Evolutionary conservation across 2,113 vertebrate genomes (phyloP), one percentile per base, ranked within the genome.

Genomic region (Brienomyrus longianalis): DNA sequence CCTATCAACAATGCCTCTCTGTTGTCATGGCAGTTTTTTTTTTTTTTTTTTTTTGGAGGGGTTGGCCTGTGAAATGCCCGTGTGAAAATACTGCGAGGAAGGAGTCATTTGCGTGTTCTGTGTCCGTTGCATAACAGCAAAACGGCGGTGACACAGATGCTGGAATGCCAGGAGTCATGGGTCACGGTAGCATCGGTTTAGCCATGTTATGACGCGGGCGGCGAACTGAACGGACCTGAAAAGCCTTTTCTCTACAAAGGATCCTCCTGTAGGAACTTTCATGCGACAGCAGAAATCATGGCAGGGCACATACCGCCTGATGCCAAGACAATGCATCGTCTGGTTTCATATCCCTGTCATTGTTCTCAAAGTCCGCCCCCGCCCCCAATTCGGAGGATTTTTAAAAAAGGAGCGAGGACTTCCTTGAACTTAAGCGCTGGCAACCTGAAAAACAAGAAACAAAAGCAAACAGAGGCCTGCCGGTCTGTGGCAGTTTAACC

Each of bases 31-130:
- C 89, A 84, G 88, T 91, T 92, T 91, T 80, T 56, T 54, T 59
- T 62, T 66, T 54, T 92, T 91, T 77, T 56, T 54, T 59, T 62
- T 66, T 54, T 56, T 7, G 54, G 54, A 4, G 88, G 88, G 90
- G 91, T 87, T 90, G 89, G 87, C 89, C 91, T 91, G 89, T 92
- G 91, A 91, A 89, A 91, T 90, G 90, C 86, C 84, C 92, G 90
- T 91, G 90, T 90, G 89, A 92, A 94, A 93, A 94, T 93, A 88
- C 91, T 92, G 91, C 91, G 89, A 52, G 91, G 80, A 47, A 70
- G 85, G 45, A 88, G 91, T 93, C 93, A 92, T 87, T 80, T 89
- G 83, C 54, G 80, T 88, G 88, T 80, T 54, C 89, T n/a, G 27
- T 56, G 86, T 56, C 43, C 3, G 90, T 93, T 93, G 92, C 83